These are phyloP conservation scores for Suillia variegata DNA, from an alignment of 2,888 invertebrate species.

Conservation along the genomic window DNA sequence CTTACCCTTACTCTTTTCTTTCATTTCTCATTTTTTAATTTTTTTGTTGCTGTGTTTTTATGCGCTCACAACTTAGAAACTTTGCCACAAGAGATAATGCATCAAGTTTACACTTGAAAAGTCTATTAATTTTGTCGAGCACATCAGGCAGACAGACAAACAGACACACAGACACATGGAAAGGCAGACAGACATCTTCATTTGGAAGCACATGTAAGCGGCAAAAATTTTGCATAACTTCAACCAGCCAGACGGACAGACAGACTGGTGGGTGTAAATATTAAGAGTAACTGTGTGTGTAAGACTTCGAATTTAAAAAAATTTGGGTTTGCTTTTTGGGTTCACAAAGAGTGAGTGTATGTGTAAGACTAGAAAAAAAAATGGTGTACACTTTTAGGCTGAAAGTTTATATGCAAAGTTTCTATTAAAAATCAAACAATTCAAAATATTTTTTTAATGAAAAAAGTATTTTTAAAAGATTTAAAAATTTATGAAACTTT, in stretches of 20 bases:
- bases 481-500: too few relatives aligned
- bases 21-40: not conserved
- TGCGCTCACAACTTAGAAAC: too few relatives aligned
- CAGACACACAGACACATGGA: too few relatives aligned
- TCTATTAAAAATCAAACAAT: too few relatives aligned
- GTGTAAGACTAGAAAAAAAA: not conserved
- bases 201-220: not conserved
- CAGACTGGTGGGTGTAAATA: not conserved
- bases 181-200: not conserved
- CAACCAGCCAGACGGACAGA: not conserved
- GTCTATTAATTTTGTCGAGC: not conserved
- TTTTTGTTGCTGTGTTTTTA: not conserved
- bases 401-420: too few relatives aligned
- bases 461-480: too few relatives aligned
- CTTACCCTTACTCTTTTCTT: not conserved
- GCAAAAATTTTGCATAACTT: not conserved
- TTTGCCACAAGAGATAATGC: constrained; percentile 3
- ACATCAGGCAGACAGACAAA: too few relatives aligned
- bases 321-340: too few relatives aligned
- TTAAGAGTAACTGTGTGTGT: too few relatives aligned
- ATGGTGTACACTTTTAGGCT: not conserved
- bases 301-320: too few relatives aligned
- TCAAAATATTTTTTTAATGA: too few relatives aligned
- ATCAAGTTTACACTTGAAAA: constrained; percentile 3
- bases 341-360: too few relatives aligned